These are phyloP conservation scores for Eucera pruinosa DNA, from an alignment of 2,888 invertebrate species.

Conservation along the genomic window DNA sequence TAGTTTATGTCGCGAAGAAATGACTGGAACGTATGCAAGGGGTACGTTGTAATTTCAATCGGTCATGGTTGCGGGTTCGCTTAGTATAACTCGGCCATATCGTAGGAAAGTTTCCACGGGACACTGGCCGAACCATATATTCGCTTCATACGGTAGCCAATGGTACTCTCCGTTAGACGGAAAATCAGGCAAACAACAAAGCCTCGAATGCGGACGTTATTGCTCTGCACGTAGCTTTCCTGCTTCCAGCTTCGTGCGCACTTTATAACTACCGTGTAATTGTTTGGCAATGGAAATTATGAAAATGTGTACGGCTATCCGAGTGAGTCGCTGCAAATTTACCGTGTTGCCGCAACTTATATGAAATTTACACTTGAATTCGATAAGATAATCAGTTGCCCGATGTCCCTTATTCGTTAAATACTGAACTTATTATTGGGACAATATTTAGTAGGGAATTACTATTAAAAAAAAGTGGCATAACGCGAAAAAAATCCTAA, in stretches of 20 bases:
- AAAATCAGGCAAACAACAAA: conserved; percentile 42
- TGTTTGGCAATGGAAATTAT: conserved; percentile 29
- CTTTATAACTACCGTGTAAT: conserved; percentile 25
- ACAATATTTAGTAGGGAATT: too few species aligned
- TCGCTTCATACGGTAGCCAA: conserved; percentile 14
- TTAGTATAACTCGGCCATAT: conserved; percentile 52
- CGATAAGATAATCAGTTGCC: too few species aligned
- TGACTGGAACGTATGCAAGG: neutral
- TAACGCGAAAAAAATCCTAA: too few species aligned
- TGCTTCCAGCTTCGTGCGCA: conserved; percentile 5
- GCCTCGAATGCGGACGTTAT: conserved; percentile 21
- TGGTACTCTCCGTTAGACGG: conserved; percentile 28
- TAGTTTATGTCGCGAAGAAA: too few species aligned
- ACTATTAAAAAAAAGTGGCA: too few species aligned
- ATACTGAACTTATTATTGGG: too few species aligned
- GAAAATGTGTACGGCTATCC: conserved; percentile 7
- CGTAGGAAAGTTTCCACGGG: conserved; percentile 55
- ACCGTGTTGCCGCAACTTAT: neutral
- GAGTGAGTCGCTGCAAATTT: neutral
- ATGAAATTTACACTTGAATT: too few species aligned
- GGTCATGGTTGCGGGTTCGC: conserved; percentile 47
- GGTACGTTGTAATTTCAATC: conserved; percentile 63
- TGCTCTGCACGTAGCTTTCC: neutral
- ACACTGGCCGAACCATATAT: conserved; percentile 42
- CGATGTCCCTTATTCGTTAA: too few species aligned